Conservation (phyloP, 2,797 vertebrate species). For the Acridotheres tristis region DNA sequence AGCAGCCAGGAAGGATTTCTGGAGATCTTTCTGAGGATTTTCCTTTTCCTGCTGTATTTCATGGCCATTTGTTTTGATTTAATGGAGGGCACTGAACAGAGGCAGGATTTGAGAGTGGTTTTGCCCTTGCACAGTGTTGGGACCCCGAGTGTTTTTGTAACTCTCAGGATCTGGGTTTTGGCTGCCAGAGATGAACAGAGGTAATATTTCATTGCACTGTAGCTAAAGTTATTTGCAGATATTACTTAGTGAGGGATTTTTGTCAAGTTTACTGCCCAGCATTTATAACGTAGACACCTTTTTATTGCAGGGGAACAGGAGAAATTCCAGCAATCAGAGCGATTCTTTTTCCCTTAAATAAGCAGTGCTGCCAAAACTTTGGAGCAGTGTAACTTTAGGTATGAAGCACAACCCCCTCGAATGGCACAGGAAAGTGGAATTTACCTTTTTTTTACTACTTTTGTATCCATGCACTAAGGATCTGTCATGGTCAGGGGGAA, state of each 20-base stretch:
- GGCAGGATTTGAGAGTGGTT: background rate
- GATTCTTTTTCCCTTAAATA: background rate
- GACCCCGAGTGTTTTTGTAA: background rate
- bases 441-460: background rate
- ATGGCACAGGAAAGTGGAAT: background rate
- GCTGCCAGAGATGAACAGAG: background rate
- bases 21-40: background rate
- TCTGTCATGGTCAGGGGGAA: background rate
- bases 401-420: background rate
- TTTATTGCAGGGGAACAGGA: background rate
- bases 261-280: background rate
- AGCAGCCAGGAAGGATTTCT: background rate
- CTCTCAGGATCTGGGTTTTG: background rate
- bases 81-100: background rate
- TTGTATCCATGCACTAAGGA: background rate
- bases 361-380: background rate
- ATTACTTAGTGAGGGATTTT: background rate
- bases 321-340: background rate
- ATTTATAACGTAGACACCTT: background rate
- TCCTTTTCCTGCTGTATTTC: background rate
- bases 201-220: background rate
- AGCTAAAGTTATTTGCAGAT: background rate
- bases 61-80: background rate
- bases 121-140: background rate
- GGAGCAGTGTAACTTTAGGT: background rate